These are phyloP conservation scores for Caenorhabditis angaria DNA, from an alignment of 2,888 invertebrate genomes.

Conservation along the genomic window DNA sequence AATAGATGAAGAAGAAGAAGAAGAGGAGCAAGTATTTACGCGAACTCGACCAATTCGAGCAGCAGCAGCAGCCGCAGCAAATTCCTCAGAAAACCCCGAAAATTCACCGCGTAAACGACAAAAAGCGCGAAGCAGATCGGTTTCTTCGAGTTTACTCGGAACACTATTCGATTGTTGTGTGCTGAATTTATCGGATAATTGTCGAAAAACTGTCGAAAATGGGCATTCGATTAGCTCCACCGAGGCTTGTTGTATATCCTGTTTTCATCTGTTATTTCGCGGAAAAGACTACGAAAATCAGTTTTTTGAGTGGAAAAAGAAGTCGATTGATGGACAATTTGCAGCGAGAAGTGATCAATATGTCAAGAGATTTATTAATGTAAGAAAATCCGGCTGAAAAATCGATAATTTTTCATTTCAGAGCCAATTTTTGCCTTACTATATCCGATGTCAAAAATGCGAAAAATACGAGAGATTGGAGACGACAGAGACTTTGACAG, in stretches of 20 bases:
- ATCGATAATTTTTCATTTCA: conserved; percentile 15
- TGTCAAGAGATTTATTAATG: conserved; percentile 37
- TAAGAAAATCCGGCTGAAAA: conserved; percentile 1
- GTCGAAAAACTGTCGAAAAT: conserved; percentile 6
- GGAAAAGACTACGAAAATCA: conserved; percentile 19
- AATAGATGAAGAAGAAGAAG: background rate
- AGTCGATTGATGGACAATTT: conserved; percentile 25
- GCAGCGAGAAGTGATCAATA: conserved; percentile 14
- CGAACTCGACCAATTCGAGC: background rate
- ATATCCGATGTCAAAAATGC: conserved; percentile 24
- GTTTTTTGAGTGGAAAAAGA: conserved; percentile 22
- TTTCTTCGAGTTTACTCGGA: background rate
- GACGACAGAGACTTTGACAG: conserved; percentile 1
- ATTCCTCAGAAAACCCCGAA: background rate
- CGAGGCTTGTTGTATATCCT: conserved; percentile 21
- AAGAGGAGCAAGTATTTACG: background rate
- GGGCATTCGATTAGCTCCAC: conserved; percentile 23
- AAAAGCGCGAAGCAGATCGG: background rate
- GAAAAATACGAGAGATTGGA: conserved; percentile 17
- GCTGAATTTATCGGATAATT: conserved; percentile 13
- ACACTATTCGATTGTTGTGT: conserved; percentile 15
- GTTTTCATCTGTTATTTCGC: conserved; percentile 24
- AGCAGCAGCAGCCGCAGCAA: no score
- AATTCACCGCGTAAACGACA: background rate
- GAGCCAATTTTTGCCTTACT: conserved; percentile 30